Evolutionary conservation across 2,888 invertebrate species (phyloP).

Genomic region (Leptinotarsa tumamoca): DNA sequence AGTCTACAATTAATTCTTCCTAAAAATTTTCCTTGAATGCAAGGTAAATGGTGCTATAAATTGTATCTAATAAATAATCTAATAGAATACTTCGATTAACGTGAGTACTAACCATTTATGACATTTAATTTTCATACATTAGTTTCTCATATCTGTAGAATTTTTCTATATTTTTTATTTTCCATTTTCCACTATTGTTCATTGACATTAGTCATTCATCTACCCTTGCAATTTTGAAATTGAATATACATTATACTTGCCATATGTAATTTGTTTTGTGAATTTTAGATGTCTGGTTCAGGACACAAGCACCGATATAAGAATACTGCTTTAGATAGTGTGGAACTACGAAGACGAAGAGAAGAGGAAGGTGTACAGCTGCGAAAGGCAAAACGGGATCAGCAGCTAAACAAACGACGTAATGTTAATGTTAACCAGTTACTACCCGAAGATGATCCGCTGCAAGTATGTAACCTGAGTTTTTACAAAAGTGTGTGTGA

Average conservation of each 20-base stretch:
- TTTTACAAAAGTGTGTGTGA: not conserved
- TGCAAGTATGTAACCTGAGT: constrained; percentile 61
- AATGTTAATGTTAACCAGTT: constrained; percentile 75
- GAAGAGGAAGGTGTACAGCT: constrained; percentile 98
- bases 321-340: constrained; percentile 91
- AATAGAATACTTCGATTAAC: constrained; percentile 29
- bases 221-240: not conserved
- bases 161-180: not conserved
- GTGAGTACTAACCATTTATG: constrained; percentile 36
- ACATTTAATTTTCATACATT: not conserved
- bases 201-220: constrained; percentile 10
- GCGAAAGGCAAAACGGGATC: constrained; percentile 94
- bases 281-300: constrained; percentile 82
- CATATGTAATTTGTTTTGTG: not conserved
- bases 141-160: not conserved
- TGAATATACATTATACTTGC: not conserved
- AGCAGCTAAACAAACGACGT: constrained; percentile 91
- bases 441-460: constrained; percentile 63
- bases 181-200: constrained; percentile 8
- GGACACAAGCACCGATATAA: constrained; percentile 92
- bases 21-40: constrained; percentile 34
- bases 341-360: constrained; percentile 89
- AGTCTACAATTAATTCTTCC: constrained; percentile 32
- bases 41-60: constrained; percentile 48
- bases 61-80: constrained; percentile 26